These are phyloP conservation scores for Nasua narica DNA, from an alignment of 2,797 vertebrate genomes.

Conservation along the genomic window DNA sequence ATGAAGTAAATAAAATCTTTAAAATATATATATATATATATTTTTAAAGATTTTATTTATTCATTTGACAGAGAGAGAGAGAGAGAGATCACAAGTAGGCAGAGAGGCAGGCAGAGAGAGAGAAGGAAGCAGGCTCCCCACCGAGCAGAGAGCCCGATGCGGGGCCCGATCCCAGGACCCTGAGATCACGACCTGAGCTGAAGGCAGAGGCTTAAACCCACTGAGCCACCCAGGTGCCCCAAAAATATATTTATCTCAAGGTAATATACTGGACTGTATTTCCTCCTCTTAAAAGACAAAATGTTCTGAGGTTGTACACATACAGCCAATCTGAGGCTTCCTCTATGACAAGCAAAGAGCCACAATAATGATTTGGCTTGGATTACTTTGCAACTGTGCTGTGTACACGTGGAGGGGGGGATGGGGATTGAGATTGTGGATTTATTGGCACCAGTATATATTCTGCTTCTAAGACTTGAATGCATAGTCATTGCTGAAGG, in stretches of 20 bases:
- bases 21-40: neutral
- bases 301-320: neutral
- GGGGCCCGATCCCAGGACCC: too few species aligned
- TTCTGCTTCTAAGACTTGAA: neutral
- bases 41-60: too few species aligned
- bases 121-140: too few species aligned
- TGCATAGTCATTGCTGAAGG: rapidly evolving
- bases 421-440: neutral
- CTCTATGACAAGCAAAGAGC: neutral
- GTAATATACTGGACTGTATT: neutral
- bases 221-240: too few species aligned
- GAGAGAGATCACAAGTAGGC: too few species aligned
- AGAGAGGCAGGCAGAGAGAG: too few species aligned
- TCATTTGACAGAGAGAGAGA: too few species aligned
- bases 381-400: neutral
- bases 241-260: neutral
- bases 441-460: neutral
- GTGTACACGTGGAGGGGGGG: rapidly evolving
- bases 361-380: neutral
- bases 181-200: too few species aligned
- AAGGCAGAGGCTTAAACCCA: too few species aligned
- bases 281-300: conserved; percentile 19
- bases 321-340: neutral
- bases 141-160: too few species aligned
- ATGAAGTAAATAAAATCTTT: too few species aligned